Evolutionary conservation across 2,888 invertebrate species (phyloP).

Genomic region (Athripsodes cinereus): DNA sequence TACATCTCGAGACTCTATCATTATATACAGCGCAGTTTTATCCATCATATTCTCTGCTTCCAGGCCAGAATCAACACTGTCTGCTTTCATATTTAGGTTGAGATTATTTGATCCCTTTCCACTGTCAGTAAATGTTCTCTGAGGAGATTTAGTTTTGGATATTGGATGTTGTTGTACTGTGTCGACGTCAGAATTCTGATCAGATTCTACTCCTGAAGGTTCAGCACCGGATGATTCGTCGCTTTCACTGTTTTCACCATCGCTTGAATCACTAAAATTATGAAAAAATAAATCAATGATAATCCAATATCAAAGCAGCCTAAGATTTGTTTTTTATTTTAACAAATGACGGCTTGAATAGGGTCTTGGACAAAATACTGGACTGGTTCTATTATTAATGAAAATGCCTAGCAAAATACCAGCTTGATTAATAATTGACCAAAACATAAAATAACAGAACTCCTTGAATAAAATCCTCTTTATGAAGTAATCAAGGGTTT

Average conservation of each 20-base stretch:
- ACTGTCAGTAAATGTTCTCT: slow-evolving; percentile 35
- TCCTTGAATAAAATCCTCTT: no score
- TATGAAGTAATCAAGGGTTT: no score
- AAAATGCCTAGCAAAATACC: no score
- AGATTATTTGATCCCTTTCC: slow-evolving; percentile 28
- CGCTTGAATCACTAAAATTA: slow-evolving; percentile 50
- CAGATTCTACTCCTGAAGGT: slow-evolving; percentile 31
- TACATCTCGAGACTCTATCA: slow-evolving; percentile 60
- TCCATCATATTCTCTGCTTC: slow-evolving; percentile 40
- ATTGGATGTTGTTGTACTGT: slow-evolving; percentile 27
- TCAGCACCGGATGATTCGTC: slow-evolving; percentile 35
- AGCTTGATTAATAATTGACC: no score
- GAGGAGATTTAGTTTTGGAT: slow-evolving; percentile 28
- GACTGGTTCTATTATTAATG: no score
- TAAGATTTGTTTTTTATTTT: no score
- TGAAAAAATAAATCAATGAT: no score
- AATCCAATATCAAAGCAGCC: no score
- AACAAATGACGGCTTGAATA: no score
- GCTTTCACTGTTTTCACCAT: slow-evolving; percentile 45
- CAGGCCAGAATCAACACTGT: slow-evolving; percentile 49
- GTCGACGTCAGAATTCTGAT: slow-evolving; percentile 28
- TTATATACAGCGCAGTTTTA: slow-evolving; percentile 57
- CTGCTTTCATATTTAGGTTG: slow-evolving; percentile 41
- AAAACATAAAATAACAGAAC: no score
- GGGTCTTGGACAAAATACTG: no score